Conservation (phyloP, 2,797 vertebrate species). For the Nyctibius grandis region DNA sequence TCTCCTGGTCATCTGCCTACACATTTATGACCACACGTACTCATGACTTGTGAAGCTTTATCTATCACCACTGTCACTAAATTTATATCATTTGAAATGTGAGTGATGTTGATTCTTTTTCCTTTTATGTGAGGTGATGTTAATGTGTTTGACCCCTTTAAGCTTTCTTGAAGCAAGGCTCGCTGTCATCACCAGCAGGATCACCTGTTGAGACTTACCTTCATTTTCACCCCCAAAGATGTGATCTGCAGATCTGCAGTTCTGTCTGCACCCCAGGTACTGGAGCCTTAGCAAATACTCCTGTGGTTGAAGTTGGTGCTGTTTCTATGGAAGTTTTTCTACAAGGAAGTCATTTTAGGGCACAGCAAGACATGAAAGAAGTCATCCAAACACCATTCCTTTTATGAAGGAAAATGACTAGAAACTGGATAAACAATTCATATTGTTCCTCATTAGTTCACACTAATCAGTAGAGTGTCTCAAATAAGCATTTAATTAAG, state of each 20-base stretch:
- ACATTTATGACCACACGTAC: not conserved
- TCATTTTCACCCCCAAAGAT: not conserved
- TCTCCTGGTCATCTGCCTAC: not conserved
- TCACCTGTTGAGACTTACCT: not conserved
- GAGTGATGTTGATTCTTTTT: not conserved
- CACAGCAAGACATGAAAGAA: not conserved
- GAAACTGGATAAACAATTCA: constrained; percentile 50
- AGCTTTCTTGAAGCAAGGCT: not conserved
- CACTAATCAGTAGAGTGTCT: constrained; percentile 51
- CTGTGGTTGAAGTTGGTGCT: not conserved
- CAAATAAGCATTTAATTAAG: constrained; percentile 66
- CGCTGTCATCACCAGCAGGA: no score
- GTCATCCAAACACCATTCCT: not conserved
- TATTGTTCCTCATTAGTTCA: constrained; percentile 53
- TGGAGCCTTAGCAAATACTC: not conserved
- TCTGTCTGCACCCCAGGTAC: not conserved
- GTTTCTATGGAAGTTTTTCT: not conserved
- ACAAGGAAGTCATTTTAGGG: not conserved
- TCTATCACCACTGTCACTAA: not conserved
- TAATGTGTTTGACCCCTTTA: not conserved
- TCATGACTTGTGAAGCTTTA: not conserved
- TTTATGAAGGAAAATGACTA: constrained; percentile 3
- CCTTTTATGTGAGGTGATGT: not conserved
- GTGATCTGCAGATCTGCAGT: not conserved
- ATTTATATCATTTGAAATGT: not conserved